A percentile compares a stretch with the other conserved stretches of the same genome.
phyloP scores from a whole-genome alignment of 2,888 invertebrate species.

The Trissoscelio sp. region DNA sequence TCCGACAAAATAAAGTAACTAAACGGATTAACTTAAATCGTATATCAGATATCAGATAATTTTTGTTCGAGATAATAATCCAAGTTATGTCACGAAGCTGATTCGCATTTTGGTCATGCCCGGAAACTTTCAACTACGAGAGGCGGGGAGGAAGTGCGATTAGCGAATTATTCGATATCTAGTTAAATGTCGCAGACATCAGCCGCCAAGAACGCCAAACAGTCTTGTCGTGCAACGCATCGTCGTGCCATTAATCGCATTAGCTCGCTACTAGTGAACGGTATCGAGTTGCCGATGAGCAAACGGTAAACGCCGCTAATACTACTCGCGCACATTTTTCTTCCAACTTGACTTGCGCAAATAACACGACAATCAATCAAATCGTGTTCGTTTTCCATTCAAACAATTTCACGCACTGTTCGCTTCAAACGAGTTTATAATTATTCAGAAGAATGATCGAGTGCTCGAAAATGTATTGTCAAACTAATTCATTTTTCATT shows the following conservation, averaged over 20 bases:
- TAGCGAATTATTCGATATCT: constrained; percentile 33
- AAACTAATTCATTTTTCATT: no score
- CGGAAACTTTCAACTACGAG: constrained; percentile 5
- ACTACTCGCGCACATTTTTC: constrained; percentile 34
- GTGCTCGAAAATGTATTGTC: no score
- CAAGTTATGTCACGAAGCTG: no score
- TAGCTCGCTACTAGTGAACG: constrained; percentile 74
- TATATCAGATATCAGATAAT: no score
- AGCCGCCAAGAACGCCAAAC: constrained; percentile 64
- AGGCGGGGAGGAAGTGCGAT: neutral
- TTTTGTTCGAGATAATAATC: no score
- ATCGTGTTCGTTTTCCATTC: neutral
- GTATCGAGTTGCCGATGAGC: constrained; percentile 70
- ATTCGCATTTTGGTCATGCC: neutral
- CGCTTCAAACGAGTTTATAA: neutral
- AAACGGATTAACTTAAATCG: no score
- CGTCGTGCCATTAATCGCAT: constrained; percentile 79
- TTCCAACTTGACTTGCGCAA: constrained; percentile 34
- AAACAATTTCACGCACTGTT: neutral
- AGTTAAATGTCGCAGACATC: constrained; percentile 33
- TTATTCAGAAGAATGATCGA: no score
- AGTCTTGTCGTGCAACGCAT: constrained; percentile 72
- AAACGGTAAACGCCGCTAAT: constrained; percentile 53
- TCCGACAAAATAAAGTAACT: no score
- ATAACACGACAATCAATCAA: constrained; percentile 47